Evolutionary conservation across 1,140 invertebrate genomes (phyloP), one percentile per base, ranked within the genome.

Genomic region (Vanessa atalanta): DNA sequence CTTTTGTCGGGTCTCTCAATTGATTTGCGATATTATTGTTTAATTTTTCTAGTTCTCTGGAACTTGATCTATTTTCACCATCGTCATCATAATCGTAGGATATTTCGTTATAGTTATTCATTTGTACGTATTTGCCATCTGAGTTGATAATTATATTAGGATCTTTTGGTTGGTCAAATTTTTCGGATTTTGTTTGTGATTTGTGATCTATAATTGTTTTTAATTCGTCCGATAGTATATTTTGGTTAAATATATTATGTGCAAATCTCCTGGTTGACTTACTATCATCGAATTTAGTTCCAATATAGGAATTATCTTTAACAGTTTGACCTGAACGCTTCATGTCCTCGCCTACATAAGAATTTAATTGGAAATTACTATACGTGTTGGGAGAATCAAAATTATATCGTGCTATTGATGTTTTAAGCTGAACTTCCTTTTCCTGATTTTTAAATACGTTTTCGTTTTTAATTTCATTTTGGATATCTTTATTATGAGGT

Each of bases 1-100:
- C 83, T 73, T 77, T 79, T 48, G 80, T 76, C 51, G 81, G 81
- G 12, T 84, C 74, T 60, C 70, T 70, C 55, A 72, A 37, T 57
- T 65, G 64, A 11, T 11, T 23, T 57, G 12, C 53, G 11, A 16
- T 53, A n/a, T 53, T n/a, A n/a, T 57, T 20, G 15, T 47, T 55
- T 43, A 51, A 1, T 70, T 61, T 20, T 47, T 47, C 23, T n/a
- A 68, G 43, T 55, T 57, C 20, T 8, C 8, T 57, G 4, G 53
- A 57, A 23, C 20, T 12, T 57, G 53, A 57, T 57, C 53, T 26
- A 23, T 20, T 0, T 57, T 23, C 16, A 26, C 5, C 53, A 11
- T 23, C 53, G 23, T 57, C 12, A 23, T 11, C 53, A 20, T 23
- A 23, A 57, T 57, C 20, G 5, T 11, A 57, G 11, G 16, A 13